Evolutionary conservation across 2,888 invertebrate genomes (phyloP), one percentile per base, ranked within the genome.

Genomic region (Spodoptera exigua): DNA sequence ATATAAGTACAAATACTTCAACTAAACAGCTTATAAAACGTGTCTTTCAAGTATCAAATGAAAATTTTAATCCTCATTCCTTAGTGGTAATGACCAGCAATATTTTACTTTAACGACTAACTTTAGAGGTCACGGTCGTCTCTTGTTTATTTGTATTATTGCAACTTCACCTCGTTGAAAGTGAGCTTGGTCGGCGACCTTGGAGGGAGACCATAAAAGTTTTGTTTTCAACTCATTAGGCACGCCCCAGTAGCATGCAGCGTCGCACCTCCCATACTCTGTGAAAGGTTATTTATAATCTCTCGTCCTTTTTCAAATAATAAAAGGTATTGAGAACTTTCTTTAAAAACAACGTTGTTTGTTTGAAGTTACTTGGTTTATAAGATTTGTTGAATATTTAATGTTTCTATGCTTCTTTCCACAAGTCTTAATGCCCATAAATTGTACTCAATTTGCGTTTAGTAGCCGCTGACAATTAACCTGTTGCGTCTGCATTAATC

Each of bases 201-300:
- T 70, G 70, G 45, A 27, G 18, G 16, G 27, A 36, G 14, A 5
- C 44, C 70, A 55, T 65, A 46, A 65, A 68, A 70, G 37, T 66
- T 69, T 69, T 48, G 70, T 66, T 55, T 51, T 18, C 35, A 63
- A 63, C 32, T 70, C 51, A 52, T 63, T 66, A 63, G 37, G 16
- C 27, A 14, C 34, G 40, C 36, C 49, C 21, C 34, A 35, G 43
- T 34, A 12, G 35, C 34, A 12, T 43, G 47, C 36, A 57, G 36
- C 66, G 36, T 36, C 17, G 16, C 37, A n/a, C 12, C 27, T n/a
- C 14, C 14, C 18, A 9, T 67, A 18, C 36, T 39, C 5, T 18
- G 43, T 10, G 14, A 11, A 45, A 35, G 13, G 13, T 48, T 43
- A 13, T 67, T 14, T 47, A 48, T n/a, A 34, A 37, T 58, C 27